Base-by-base conservation (phyloP, 2,113 vertebrate species). In the Pollimyrus isidori region DNA sequence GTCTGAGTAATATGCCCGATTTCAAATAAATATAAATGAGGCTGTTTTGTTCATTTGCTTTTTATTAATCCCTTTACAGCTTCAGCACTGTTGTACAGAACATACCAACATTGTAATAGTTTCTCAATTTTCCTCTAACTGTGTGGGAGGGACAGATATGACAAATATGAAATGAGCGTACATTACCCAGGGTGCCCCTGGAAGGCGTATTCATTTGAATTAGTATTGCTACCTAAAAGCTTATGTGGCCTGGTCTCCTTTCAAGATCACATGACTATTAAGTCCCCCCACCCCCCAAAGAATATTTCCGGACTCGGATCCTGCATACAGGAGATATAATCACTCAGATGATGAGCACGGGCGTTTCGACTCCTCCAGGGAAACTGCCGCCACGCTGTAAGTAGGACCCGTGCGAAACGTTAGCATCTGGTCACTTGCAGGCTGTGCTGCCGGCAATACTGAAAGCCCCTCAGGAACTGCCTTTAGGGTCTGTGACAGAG, bases 361-460 rank as follows among this genome's bases (percentile, higher is more conserved):
- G 62, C 7, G 53, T 7, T 56, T 58, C 1, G 56, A 21, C 56
- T 23, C 56, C 56, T 23, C 21, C 56, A 23, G 6, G 58, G 58
- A 26, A 65, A 39, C 15, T 1, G 11, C 30, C 30, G 11, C 15
- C 5, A 13, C 13, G 30, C 35, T 30, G 0, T 17, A 13, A 39
- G 69, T 30, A 6, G 13, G 69, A 17, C 69, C 26, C 13, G 23
- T 7, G 62, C 13, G 65, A 7, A 30, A n/a, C 26, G 30, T 39
- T 15, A 39, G 80, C 35, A 19, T 42, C 49, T 90, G 89, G 88
- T 52, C 83, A 83, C 39, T 89, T 91, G 88, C 88, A 30, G 87
- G 30, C 73, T 89, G 62, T 26, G 90, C 73, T 56, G 88, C 82
- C 80, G 1, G 42, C 42, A 19, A 83, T 39, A 10, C 42, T 42